Base-by-base conservation (phyloP, 2,113 vertebrate species). In the Canis aureus region DNA sequence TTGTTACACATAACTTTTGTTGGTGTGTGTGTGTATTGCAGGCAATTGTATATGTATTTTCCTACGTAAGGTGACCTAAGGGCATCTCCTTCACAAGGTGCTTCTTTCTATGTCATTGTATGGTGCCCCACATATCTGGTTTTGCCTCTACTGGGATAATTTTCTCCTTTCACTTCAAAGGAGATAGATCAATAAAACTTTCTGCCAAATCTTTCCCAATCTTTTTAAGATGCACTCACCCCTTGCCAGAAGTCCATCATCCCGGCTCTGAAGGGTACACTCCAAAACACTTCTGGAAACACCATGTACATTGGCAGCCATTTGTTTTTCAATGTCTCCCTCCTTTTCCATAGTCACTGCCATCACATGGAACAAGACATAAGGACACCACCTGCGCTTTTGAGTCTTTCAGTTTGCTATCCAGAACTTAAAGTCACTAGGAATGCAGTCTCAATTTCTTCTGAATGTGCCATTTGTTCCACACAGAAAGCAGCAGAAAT, bases 151-250 rank as follows among this genome's bases (percentile, higher is more conserved):
- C 49, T 62, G 15, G 49, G 78, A 85, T 96, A 92, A 64, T 86
- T 87, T 97, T 88, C 60, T 81, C 12, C 80, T 35, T 91, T 11
- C 8, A 59, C 57, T 82, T 89, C 38, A 78, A 94, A 97, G 74
- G 23, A 87, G 55, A 79, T 27, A 83, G 67, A 91, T 53, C 32
- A 82, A 51, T 2, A 29, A 59, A 76, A 53, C 38, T 91, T 93
- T 93, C 59, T 89, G 32, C 55, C 83, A 90, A 11, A 67, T 27
- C 19, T 83, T 92, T 78, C n/a, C 35, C 55, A 35, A 13, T 69
- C 67, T 89, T 73, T 49, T 35, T 7, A 89, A 73, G 66, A 83
- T 23, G 8, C 4, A 35, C 9, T 85, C 15, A 19, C 8, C 22
- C 89, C 29, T 62, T 86, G 12, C 79, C 85, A 88, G 81, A 89